Base-by-base conservation (phyloP, 2,888 invertebrate species). In the Hoplodrina ambigua region DNA sequence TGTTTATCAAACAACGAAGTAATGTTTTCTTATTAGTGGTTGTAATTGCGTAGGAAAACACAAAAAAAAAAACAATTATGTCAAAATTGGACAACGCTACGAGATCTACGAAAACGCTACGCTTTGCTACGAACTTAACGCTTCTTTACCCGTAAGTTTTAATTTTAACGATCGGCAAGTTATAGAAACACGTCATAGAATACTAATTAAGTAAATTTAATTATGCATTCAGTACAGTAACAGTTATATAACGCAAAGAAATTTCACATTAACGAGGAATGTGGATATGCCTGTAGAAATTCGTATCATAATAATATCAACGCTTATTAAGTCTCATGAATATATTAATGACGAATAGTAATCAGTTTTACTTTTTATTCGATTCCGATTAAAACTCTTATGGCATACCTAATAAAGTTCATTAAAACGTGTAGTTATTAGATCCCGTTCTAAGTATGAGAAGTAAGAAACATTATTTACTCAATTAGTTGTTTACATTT, bases 291-390 rank as follows among this genome's bases (percentile, higher is more conserved):
- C 55, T 75, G 59, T 85, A 80, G 71, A 83, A 75, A 80, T 73
- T 75, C 56, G 68, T 77, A 74, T 80, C 69, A 71, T 69, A 70
- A 69, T 81, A 61, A 58, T 55, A 60, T 79, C 65, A 46, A 61
- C 44, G 67, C 55, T 67, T 70, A 72, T 52, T 81, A 66, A 68
- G n/a, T 54, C 64, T 80, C 81, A 76, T 83, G 84, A 83, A 83
- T 83, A 83, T 63, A 85, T 78, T 80, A 85, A 75, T 68, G 50
- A 66, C 19, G 57, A 69, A 75, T 73, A 74, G 30, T 72, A 77
- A 78, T 81, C 72, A 72, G 69, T 78, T 83, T 72, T 55, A 63
- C 70, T 71, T 72, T 83, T 80, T 72, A 83, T 80, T 75, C 73
- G 41, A 55, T 57, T 65, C 66, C 75, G 73, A 85, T 81, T 69